A percentile compares a stretch with the other conserved stretches of the same genome.
These are phyloP conservation scores for Pseudomyrmex concolor DNA, from an alignment of 1,140 invertebrate species.

Conservation along the genomic window DNA sequence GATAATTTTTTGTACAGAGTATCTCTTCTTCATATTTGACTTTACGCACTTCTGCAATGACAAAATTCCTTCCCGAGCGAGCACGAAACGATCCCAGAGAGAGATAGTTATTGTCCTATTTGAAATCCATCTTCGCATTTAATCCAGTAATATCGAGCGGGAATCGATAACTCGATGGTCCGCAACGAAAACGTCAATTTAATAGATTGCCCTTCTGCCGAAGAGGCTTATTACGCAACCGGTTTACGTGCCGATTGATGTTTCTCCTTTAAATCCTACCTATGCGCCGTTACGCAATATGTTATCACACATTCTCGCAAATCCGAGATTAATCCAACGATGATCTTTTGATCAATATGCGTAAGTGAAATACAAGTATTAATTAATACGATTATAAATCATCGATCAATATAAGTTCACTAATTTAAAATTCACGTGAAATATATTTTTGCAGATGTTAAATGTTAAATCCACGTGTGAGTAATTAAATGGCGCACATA, in stretches of 20 bases:
- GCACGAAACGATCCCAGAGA: constrained; percentile 24
- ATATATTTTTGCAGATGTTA: background rate
- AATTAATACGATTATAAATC: background rate
- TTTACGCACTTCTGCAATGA: background rate
- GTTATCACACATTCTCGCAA: constrained; percentile 15
- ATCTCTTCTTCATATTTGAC: constrained; percentile 1
- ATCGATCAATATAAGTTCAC: too few species aligned
- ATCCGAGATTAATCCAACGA: background rate
- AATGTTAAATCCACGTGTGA: background rate
- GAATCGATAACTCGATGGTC: constrained; percentile 33
- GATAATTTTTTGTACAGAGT: too few species aligned
- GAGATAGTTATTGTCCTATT: constrained; percentile 17
- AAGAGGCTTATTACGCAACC: constrained; percentile 41
- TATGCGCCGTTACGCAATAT: constrained; percentile 26
- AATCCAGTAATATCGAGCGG: constrained; percentile 10
- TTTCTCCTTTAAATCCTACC: constrained; percentile 22
- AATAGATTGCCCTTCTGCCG: constrained; percentile 18
- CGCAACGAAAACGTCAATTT: constrained; percentile 50
- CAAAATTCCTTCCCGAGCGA: background rate
- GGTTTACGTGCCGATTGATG: constrained; percentile 38
- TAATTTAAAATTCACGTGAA: too few species aligned
- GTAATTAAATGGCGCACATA: background rate
- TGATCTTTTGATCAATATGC: background rate
- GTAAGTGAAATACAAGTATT: background rate
- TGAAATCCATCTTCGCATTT: constrained; percentile 1